Conservation (phyloP, 1,140 invertebrate species). For the Trichogramma pretiosum region DNA sequence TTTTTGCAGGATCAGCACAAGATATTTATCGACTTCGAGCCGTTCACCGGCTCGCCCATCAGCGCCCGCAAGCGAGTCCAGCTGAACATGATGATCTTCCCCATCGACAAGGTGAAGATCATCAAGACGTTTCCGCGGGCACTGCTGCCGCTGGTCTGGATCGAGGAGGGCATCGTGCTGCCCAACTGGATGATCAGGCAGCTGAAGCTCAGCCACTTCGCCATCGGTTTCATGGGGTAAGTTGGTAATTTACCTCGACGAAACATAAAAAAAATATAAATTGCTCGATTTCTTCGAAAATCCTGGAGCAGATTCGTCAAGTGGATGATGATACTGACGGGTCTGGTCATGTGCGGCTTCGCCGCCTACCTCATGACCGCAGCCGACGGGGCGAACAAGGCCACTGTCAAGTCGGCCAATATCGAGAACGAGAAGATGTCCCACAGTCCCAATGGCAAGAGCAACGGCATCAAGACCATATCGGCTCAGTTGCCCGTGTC, state of each 20-base stretch:
- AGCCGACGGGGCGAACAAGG: no score
- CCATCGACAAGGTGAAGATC: slow-evolving; percentile 55
- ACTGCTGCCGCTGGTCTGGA: slow-evolving; percentile 64
- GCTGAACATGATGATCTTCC: slow-evolving; percentile 58
- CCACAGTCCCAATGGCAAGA: no score
- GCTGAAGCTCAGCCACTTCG: slow-evolving; percentile 30
- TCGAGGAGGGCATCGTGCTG: slow-evolving; percentile 54
- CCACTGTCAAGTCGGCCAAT: no score
- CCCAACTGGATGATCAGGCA: slow-evolving; percentile 19
- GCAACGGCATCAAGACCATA: no score
- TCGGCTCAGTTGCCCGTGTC: no score
- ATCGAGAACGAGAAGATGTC: no score
- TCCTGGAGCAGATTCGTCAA: slow-evolving; percentile 1
- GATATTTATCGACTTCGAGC: slow-evolving; percentile 67
- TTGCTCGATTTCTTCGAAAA: no score
- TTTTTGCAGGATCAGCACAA: slow-evolving; percentile 57
- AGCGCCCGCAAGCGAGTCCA: slow-evolving; percentile 60
- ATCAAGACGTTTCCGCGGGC: slow-evolving; percentile 54
- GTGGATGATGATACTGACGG: slow-evolving; percentile 17
- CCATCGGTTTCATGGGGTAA: slow-evolving; percentile 28
- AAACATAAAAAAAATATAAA: no score
- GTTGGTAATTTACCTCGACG: no score
- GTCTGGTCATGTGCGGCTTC: slow-evolving; percentile 21
- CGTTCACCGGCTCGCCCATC: slow-evolving; percentile 59
- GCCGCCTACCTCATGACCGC: no score